These are phyloP conservation scores for Brienomyrus longianalis DNA, from an alignment of 2,113 vertebrate species.

Conservation along the genomic window DNA sequence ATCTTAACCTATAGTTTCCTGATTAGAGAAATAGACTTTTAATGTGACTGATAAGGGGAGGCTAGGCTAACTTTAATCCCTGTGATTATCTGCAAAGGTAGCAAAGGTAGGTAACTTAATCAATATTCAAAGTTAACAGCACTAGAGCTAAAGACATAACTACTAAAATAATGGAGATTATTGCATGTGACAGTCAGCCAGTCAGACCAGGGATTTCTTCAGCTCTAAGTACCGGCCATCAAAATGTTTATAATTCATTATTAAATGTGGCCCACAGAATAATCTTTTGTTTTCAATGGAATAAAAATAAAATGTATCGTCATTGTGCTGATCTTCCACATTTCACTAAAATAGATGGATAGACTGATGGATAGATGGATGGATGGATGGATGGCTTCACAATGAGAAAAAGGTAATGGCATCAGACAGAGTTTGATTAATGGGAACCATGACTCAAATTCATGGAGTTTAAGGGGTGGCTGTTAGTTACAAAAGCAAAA, in stretches of 20 bases:
- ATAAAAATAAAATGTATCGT: background rate
- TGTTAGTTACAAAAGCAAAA: background rate
- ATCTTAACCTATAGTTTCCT: slow-evolving; percentile 3
- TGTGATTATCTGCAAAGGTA: slow-evolving; percentile 28
- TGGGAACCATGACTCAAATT: background rate
- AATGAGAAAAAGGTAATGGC: background rate
- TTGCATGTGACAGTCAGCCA: background rate
- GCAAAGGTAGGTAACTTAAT: background rate
- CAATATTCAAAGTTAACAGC: background rate
- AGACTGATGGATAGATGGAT: background rate
- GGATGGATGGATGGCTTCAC: background rate
- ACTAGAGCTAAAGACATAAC: background rate
- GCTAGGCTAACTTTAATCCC: slow-evolving; percentile 27
- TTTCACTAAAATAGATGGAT: background rate
- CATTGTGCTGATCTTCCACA: background rate
- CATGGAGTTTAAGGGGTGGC: background rate
- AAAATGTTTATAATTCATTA: background rate
- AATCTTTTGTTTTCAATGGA: background rate
- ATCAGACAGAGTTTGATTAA: background rate
- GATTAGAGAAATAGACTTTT: slow-evolving; percentile 45
- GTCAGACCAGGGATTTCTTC: background rate
- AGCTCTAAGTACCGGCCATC: background rate
- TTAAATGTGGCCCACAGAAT: background rate
- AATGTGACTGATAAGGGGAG: slow-evolving; percentile 15
- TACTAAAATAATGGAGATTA: background rate